Evolutionary conservation across 2,113 vertebrate genomes (phyloP), one percentile per base, ranked within the genome.

Genomic region (Podarcis muralis): DNA sequence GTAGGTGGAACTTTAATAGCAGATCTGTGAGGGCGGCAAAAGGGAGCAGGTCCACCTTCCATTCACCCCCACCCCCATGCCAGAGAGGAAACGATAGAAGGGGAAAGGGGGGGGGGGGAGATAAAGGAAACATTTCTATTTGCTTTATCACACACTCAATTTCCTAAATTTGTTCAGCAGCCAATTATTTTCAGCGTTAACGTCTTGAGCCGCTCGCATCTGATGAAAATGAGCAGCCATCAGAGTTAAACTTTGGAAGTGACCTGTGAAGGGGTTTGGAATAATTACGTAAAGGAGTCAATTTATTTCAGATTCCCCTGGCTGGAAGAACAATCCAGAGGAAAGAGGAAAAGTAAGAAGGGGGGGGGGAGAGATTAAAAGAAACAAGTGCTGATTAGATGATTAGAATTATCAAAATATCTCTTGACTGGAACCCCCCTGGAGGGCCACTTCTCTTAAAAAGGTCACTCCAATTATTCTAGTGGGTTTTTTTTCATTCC

Each of bases 1-100:
- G 95, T 94, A 96, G 96, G 97, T 97, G 96, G 93, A 95, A 97
- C 96, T 97, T 96, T 94, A 96, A 96, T 94, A 91, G 96, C 90
- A 65, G 96, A 97, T 96, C 95, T 96, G 95, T 86, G 94, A 95
- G 93, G 94, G 95, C 86, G 81, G 88, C 92, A 89, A 77, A 79
- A 92, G 89, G 30, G 89, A 43, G 12, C 18, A 6, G 88, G 78
- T 23, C 83, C 3, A 84, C 7, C 76, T 88, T 89, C 84, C 71
- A 43, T n/a, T 59, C 83, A 87, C 88, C 66, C 77, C 78, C 93
- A 87, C 86, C 81, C 86, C 57, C 40, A 71, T 92, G 86, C 91
- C 72, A 32, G 22, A 40, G 40, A 75, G 43, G 72, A 68, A 83
- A 83, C 12, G 23, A 68, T 12, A 48, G 37, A 40, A 48, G 25